A percentile compares a stretch with the other conserved stretches of the same genome.
These are phyloP conservation scores for Panagrolaimus sp. DNA, from an alignment of 1,140 invertebrate genomes.

Conservation along the genomic window DNA sequence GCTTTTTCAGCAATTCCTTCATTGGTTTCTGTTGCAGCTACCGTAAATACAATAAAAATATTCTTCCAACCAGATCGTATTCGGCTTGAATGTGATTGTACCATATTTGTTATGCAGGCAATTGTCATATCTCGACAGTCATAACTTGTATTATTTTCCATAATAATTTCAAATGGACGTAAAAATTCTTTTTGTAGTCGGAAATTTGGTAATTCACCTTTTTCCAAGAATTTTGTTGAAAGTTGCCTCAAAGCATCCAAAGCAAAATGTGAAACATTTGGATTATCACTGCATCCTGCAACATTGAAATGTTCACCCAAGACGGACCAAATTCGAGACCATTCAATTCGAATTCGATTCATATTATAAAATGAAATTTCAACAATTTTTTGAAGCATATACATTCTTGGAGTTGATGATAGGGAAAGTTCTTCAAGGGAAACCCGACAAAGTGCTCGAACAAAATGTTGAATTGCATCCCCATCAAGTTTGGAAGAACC, in stretches of 20 bases:
- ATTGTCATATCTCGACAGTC: slow-evolving; percentile 97
- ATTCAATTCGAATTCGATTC: slow-evolving; percentile 93
- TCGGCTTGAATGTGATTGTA: slow-evolving; percentile 91
- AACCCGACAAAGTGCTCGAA: slow-evolving; percentile 84
- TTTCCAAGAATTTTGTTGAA: slow-evolving; percentile 99
- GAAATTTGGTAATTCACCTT: slow-evolving; percentile 98
- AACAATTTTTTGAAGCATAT: slow-evolving; percentile 95
- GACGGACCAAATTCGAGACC: slow-evolving; percentile 80
- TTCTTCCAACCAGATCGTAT: slow-evolving; percentile 99
- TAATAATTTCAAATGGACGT: slow-evolving; percentile 79
- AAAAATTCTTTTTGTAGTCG: slow-evolving; percentile 99
- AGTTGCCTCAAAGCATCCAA: slow-evolving; percentile 92
- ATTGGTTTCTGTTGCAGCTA: slow-evolving; percentile 86
- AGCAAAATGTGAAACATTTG: slow-evolving; percentile 95
- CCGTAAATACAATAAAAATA: slow-evolving; percentile 97
- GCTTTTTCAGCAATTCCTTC: slow-evolving; percentile 91
- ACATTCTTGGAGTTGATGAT: slow-evolving; percentile 80
- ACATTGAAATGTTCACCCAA: slow-evolving; percentile 68
- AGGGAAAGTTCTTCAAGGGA: slow-evolving; percentile 87
- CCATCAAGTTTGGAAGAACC: slow-evolving; percentile 90
- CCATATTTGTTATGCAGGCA: slow-evolving; percentile 76
- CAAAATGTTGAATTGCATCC: slow-evolving; percentile 95
- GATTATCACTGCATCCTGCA: slow-evolving; percentile 82
- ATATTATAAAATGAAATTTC: slow-evolving; percentile 99
- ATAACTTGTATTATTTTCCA: slow-evolving; percentile 67